phyloP scores from a whole-genome alignment of 2,888 invertebrate species.

The Eupithecia inturbata region DNA sequence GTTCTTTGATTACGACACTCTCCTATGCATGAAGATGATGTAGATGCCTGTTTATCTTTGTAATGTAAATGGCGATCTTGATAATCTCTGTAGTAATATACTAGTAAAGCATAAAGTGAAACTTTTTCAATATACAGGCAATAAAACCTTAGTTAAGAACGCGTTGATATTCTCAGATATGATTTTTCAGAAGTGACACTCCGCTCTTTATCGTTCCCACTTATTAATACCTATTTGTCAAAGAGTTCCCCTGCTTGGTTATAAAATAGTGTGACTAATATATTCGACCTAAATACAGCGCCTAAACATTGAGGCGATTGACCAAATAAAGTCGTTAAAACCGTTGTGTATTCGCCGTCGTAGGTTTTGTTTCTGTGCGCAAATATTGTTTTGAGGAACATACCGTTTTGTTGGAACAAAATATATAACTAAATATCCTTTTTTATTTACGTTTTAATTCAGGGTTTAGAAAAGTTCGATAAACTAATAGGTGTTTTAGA shows the following conservation, averaged over 20 bases:
- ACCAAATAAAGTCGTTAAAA: slow-evolving; percentile 74
- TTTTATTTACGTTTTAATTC: neutral
- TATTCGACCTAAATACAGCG: slow-evolving; percentile 70
- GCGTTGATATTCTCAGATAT: neutral
- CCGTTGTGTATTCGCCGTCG: slow-evolving; percentile 62
- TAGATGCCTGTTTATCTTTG: slow-evolving; percentile 12
- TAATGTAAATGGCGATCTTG: slow-evolving; percentile 19
- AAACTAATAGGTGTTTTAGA: neutral
- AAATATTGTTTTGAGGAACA: neutral
- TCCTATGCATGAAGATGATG: slow-evolving; percentile 14
- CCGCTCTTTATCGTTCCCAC: slow-evolving; percentile 3
- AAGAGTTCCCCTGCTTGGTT: slow-evolving; percentile 47
- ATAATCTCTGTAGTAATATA: slow-evolving; percentile 2
- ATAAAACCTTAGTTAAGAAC: neutral
- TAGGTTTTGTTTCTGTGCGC: slow-evolving; percentile 34
- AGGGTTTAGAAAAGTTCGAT: neutral
- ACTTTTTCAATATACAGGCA: neutral
- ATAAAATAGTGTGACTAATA: slow-evolving; percentile 65
- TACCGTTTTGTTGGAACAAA: neutral
- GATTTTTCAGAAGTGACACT: neutral
- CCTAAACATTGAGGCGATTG: slow-evolving; percentile 70
- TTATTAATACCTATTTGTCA: slow-evolving; percentile 30
- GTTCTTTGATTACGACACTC: slow-evolving; percentile 43
- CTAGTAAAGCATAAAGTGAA: neutral
- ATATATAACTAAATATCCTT: neutral